Conservation (phyloP, 1,140 invertebrate genomes). For the Brachionus koreanus region DNA sequence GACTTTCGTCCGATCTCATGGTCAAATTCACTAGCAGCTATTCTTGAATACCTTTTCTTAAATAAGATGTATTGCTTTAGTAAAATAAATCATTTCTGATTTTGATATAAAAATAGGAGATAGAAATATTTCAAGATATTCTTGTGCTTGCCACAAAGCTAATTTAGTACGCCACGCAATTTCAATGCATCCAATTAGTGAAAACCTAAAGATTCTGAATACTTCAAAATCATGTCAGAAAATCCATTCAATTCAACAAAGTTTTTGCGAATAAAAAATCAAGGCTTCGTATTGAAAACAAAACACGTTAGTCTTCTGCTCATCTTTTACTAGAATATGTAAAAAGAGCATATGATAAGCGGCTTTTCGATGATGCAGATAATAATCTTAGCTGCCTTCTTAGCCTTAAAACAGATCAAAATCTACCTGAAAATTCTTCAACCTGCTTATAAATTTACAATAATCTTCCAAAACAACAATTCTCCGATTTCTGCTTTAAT, state of each 20-base stretch:
- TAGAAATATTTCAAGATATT: too few species aligned
- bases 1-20: too few species aligned
- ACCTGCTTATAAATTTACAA: not conserved
- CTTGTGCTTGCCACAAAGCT: too few species aligned
- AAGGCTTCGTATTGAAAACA: not conserved
- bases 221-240: not conserved
- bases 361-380: not conserved
- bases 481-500: not conserved
- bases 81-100: not conserved
- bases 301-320: not conserved
- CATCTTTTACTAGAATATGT: not conserved
- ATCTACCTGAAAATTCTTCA: not conserved
- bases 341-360: not conserved
- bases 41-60: too few species aligned
- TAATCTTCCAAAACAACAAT: not conserved
- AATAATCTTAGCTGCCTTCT: not conserved
- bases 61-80: too few species aligned
- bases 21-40: too few species aligned
- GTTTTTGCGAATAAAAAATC: not conserved
- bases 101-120: too few species aligned
- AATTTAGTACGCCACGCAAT: too few species aligned
- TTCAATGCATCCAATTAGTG: too few species aligned
- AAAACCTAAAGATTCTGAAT: not conserved
- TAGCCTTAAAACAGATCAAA: not conserved
- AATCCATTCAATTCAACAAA: not conserved